These are phyloP conservation scores for Thunnus albacares DNA, from an alignment of 2,797 vertebrate genomes.

Conservation along the genomic window DNA sequence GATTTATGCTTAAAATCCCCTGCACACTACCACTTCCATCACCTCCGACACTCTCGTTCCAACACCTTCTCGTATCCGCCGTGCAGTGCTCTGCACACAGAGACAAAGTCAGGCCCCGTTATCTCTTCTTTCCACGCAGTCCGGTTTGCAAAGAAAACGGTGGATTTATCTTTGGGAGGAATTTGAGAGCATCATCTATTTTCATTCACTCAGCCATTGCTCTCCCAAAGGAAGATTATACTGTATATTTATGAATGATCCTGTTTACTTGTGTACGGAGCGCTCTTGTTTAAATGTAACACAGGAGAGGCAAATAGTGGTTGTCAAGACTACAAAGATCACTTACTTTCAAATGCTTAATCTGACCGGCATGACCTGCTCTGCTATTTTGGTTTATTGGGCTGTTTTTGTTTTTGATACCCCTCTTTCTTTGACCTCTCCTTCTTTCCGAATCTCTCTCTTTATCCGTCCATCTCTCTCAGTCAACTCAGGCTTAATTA, in stretches of 20 bases:
- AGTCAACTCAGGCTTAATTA: constrained; percentile 78
- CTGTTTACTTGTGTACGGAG: constrained; percentile 54
- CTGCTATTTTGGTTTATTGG: constrained; percentile 39
- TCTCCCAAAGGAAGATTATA: constrained; percentile 57
- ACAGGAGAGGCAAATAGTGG: constrained; percentile 45
- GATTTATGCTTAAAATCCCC: constrained; percentile 81
- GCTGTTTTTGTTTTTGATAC: constrained; percentile 58
- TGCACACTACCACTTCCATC: constrained; percentile 71
- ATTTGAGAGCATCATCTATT: constrained; percentile 76
- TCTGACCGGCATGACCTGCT: constrained; percentile 40
- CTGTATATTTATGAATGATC: constrained; percentile 79
- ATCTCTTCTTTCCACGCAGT: constrained; percentile 67
- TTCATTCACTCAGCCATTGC: constrained; percentile 71
- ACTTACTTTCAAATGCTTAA: constrained; percentile 46
- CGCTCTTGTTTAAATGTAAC: constrained; percentile 60
- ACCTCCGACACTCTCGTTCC: constrained; percentile 62
- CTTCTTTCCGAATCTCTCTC: constrained; percentile 15
- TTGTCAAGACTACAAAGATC: constrained; percentile 53
- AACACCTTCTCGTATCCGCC: constrained; percentile 53
- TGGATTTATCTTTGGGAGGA: constrained; percentile 72
- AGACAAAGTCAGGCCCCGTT: constrained; percentile 62
- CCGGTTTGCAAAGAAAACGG: constrained; percentile 56
- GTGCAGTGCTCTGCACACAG: constrained; percentile 17
- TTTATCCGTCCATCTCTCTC: constrained; percentile 64
- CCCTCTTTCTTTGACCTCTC: constrained; percentile 5